Conservation (phyloP, 2,888 invertebrate species). For the Habroteleia sp. region DNA sequence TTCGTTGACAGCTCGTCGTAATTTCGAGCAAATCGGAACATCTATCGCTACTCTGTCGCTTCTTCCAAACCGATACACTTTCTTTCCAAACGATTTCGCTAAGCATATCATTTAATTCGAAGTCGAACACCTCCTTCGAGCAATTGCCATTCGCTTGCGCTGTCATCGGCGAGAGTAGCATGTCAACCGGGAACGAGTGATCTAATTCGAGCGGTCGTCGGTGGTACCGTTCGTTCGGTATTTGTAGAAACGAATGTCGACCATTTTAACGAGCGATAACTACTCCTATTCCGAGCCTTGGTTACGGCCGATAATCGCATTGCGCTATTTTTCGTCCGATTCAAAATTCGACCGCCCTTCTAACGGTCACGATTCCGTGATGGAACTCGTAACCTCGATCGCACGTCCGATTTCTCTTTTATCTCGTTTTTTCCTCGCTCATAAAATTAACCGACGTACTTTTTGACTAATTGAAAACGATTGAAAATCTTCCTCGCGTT, state of each 20-base stretch:
- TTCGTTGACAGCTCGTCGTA: too few species aligned
- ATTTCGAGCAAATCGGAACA: too few species aligned
- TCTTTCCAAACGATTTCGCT: background rate
- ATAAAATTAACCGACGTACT: too few species aligned
- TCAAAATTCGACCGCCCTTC: too few species aligned
- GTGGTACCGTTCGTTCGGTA: constrained; percentile 30
- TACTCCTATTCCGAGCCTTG: background rate
- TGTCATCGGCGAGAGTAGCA: constrained; percentile 11
- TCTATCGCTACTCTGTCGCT: too few species aligned
- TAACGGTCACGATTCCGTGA: constrained; percentile 23
- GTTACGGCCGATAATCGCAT: background rate
- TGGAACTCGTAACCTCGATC: background rate
- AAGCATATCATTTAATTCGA: background rate
- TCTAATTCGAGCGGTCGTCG: constrained; percentile 22
- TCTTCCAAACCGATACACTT: too few species aligned
- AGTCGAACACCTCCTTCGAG: constrained; percentile 3
- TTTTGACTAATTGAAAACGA: too few species aligned
- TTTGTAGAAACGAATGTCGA: constrained; percentile 26
- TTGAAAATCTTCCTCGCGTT: too few species aligned
- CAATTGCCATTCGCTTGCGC: background rate
- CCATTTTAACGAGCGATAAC: constrained; percentile 22
- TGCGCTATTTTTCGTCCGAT: background rate
- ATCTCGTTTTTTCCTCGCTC: background rate
- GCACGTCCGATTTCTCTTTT: background rate
- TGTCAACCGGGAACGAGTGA: constrained; percentile 8